Evolutionary conservation across 1,140 invertebrate genomes (phyloP).

Genomic region (Cotesia chilonis): DNA sequence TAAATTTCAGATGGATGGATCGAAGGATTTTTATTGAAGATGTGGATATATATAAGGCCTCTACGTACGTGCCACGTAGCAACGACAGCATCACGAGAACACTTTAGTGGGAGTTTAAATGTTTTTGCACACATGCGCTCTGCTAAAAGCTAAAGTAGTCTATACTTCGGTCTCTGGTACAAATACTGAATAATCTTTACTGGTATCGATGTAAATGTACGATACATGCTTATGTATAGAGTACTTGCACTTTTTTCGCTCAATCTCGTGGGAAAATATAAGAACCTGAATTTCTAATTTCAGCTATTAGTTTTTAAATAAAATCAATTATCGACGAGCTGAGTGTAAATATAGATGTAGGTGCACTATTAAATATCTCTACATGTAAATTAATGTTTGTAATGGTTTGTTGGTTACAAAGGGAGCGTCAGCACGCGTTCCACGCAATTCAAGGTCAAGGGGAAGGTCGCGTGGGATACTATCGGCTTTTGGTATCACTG

Average conservation of each 20-base stretch:
- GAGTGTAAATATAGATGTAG: not conserved
- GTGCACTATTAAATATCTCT: not conserved
- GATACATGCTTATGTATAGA: too few species aligned
- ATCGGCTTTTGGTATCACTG: too few species aligned
- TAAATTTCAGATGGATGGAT: not conserved
- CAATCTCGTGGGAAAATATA: not conserved
- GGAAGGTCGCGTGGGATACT: not conserved
- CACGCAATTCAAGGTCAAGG: conserved; percentile 6
- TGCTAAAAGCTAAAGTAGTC: not conserved
- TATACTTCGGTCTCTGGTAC: too few species aligned
- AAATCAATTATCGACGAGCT: too few species aligned
- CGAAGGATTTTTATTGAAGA: not conserved
- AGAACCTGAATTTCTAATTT: too few species aligned
- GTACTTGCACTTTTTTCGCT: conserved; percentile 11
- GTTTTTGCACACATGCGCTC: not conserved
- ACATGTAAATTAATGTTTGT: not conserved
- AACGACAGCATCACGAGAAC: not conserved
- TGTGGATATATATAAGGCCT: too few species aligned
- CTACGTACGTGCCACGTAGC: not conserved
- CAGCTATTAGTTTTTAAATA: too few species aligned
- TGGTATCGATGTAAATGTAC: not conserved
- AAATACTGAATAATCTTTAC: too few species aligned
- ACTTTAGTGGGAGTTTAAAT: not conserved
- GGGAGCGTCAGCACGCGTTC: too few species aligned
- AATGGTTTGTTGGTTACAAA: not conserved